Evolutionary conservation across 30 jellyfish, hydroid and myxozoan genomes (phyloP), one percentile per base, ranked within the genome.

Genomic region (Catostylus mosaicus): DNA sequence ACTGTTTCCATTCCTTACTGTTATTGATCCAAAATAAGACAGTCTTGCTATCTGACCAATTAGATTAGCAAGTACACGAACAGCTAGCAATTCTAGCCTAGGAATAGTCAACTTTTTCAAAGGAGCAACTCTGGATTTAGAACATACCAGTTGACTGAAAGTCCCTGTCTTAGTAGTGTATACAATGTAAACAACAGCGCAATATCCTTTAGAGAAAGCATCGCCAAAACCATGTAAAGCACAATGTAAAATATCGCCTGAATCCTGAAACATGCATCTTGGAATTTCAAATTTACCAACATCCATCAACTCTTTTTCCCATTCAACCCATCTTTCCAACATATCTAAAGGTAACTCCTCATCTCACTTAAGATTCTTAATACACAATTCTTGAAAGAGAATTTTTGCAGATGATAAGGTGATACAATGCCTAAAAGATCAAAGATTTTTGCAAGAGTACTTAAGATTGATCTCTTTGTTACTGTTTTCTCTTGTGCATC

Each of bases 191-290:
- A 72, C 16, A 12, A 72, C 71, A 14, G 84, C 84, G 1, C 79
- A 72, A 43, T 72, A 72, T 30, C 22, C 71, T 14, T 72, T 23
- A 35, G 12, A 19, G 30, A 31, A 14, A 19, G 84, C 84, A 72
- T 72, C 84, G 8, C 84, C 78, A 72, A 72, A 72, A 10, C 84
- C 84, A 72, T 72, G 84, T 20, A 72, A 26, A 60, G 73, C 30
- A 18, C 73, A 51, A 3, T 12, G 10, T 5, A 51, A 3, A 51
- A 51, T 12, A 32, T 75, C 32, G 73, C 87, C 30, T 75, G n/a
- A 10, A 2, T 30, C 14, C 3, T 29, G 30, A 37, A 35, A 48
- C 46, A 47, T 20, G 24, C 23, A 23, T 46, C 75, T 73, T 8
- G 46, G 38, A 2, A 73, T 40, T 4, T 19, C 1, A 2, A 73